Evolutionary conservation across 2,888 invertebrate species (phyloP), one percentile per base, ranked within the genome.

Genomic region (Dilophus febrilis): DNA sequence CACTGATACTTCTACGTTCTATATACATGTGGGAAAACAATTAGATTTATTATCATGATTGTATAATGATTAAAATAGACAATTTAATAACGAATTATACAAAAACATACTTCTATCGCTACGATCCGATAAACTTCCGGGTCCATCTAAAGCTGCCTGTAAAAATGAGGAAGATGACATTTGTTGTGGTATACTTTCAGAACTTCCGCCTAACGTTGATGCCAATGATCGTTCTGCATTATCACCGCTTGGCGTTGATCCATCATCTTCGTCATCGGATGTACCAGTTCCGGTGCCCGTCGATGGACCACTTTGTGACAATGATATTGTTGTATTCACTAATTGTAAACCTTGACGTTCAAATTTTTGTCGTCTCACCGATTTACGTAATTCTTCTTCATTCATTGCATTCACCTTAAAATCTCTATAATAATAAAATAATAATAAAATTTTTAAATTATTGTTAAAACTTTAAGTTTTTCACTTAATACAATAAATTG

Each of bases 401-500:
- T 87, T 85, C 74, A 87, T 85, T 40, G 86, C 86, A 54, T 82
- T 86, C 31, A 88, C 84, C 53, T 82, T 83, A 55, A 84, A 88
- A 53, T 85, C 84, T 43, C 81, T 83, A 51, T 63, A 46, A 40
- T n/a, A 22, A 42, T 30, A 31, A 27, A 29, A 12, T 37, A 31
- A 27, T 5, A 14, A 39, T 12, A 16, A 39, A 34, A 3, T 17
- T 18, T 22, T n/a, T 30, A n/a, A n/a, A n/a, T 5, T 26, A n/a
- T 28, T 13, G 14, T 17, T 13, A 38, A 11, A 10, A 14, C 3
- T 11, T 33, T 31, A 16, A 17, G 32, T 7, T 29, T 7, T 4
- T 7, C 4, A 29, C 5, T 29, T 7, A 30, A 4, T 4, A 13
- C n/a, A 30, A 30, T 6, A 12, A 30, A 30, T n/a, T n/a, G n/a